Percentiles rank a stretch among this genome's conserved stretches.
phyloP scores from a whole-genome alignment of 2,888 invertebrate genomes.

The Pristionchus arcanus region DNA sequence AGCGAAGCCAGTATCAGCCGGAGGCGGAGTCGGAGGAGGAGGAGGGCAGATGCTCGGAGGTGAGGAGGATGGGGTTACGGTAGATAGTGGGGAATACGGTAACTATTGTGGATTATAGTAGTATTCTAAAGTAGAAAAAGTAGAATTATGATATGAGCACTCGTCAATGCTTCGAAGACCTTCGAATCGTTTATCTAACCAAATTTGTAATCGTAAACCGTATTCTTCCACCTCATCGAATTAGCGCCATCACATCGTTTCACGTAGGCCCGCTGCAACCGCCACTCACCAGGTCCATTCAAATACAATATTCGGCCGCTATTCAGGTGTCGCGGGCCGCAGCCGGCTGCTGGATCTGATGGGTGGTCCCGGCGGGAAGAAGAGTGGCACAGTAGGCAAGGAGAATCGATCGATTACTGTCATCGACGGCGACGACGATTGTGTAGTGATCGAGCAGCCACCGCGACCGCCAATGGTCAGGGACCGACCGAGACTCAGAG shows the following conservation, averaged over 20 bases:
- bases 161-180: neutral
- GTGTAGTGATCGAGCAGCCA: neutral
- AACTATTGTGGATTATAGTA: no score
- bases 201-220: neutral
- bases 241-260: no score
- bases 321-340: constrained; percentile 19
- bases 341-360: constrained; percentile 52
- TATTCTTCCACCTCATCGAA: no score
- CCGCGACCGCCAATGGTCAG: neutral
- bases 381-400: neutral
- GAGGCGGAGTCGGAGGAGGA: constrained; percentile 1
- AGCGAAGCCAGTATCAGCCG: neutral
- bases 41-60: constrained; percentile 41
- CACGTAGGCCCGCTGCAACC: no score
- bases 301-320: neutral
- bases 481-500: constrained; percentile 27
- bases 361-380: neutral
- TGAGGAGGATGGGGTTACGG: neutral
- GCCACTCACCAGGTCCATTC: no score
- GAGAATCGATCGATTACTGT: constrained; percentile 23
- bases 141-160: no score
- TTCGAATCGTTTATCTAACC: neutral
- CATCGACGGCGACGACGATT: constrained; percentile 6
- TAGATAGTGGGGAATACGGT: no score
- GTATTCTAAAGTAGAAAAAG: no score